Percentiles rank a stretch among this genome's conserved stretches.
Conservation (phyloP, 2,888 invertebrate genomes). For the Priocnemis perturbator region DNA sequence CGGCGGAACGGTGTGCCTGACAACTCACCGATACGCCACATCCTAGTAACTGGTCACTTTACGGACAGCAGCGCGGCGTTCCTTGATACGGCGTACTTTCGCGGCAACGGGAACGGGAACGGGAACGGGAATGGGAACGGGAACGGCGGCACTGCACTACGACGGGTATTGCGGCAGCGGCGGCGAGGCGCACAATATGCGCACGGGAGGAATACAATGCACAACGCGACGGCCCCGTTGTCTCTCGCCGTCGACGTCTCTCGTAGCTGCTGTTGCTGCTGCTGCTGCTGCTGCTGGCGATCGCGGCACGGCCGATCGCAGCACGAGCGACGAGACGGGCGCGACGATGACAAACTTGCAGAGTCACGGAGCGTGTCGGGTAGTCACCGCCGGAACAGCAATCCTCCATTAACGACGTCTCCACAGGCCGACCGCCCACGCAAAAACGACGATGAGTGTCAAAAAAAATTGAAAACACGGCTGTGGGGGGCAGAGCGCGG, state of each 20-base stretch:
- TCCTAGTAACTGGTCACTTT: slow-evolving; percentile 57
- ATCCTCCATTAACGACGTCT: slow-evolving; percentile 63
- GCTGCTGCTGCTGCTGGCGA: too few species aligned
- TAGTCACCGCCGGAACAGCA: slow-evolving; percentile 53
- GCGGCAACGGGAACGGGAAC: too few species aligned
- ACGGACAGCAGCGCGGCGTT: slow-evolving; percentile 30
- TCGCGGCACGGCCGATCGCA: background rate
- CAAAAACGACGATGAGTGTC: background rate
- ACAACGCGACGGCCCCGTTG: slow-evolving; percentile 23
- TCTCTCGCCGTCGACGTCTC: slow-evolving; percentile 28
- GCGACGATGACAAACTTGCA: slow-evolving; percentile 61
- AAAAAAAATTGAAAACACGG: slow-evolving; percentile 2
- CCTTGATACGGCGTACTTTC: slow-evolving; percentile 15
- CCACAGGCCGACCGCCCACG: slow-evolving; percentile 10
- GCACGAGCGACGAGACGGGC: slow-evolving; percentile 12
- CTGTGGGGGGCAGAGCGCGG: background rate
- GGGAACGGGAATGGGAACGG: too few species aligned
- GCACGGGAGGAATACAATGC: slow-evolving; percentile 27
- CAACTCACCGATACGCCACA: slow-evolving; percentile 71
- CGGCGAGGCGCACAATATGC: slow-evolving; percentile 24
- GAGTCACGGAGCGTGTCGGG: slow-evolving; percentile 62
- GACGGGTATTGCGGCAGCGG: slow-evolving; percentile 29
- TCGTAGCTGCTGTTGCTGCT: background rate
- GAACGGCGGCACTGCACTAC: slow-evolving; percentile 34
- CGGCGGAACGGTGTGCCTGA: slow-evolving; percentile 54